Percentiles rank a stretch among this genome's conserved stretches.
phyloP scores from a whole-genome alignment of 2,113 vertebrate genomes.

The Sardina pilchardus region DNA sequence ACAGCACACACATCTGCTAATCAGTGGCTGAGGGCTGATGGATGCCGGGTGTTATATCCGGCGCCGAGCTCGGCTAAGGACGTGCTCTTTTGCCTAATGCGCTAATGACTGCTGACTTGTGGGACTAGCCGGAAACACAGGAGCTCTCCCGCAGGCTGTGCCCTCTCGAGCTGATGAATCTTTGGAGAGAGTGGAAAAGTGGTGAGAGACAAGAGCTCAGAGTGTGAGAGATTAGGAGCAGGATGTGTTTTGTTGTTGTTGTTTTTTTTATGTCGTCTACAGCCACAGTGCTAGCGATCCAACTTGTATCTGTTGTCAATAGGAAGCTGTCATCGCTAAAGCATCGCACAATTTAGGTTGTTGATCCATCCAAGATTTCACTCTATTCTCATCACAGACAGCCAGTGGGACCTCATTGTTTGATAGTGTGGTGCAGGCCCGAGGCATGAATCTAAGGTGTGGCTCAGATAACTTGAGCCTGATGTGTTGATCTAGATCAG shows the following conservation, averaged over 20 bases:
- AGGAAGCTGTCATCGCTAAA: not conserved
- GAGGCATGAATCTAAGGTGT: not conserved
- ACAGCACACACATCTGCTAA: slow-evolving; percentile 14
- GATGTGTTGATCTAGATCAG: not conserved
- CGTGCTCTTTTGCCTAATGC: slow-evolving; percentile 9
- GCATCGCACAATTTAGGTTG: not conserved
- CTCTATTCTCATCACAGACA: not conserved
- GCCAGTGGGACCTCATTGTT: not conserved
- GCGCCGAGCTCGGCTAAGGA: not conserved
- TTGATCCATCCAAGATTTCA: not conserved
- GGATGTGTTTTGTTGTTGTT: not conserved
- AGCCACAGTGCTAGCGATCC: not conserved
- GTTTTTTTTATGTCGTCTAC: not conserved
- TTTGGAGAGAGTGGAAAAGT: not conserved
- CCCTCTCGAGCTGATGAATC: not conserved
- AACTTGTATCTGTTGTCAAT: not conserved
- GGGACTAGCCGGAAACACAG: not conserved
- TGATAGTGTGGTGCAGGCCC: not conserved
- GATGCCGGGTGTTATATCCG: not conserved
- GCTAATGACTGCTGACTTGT: not conserved
- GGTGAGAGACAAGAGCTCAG: not conserved
- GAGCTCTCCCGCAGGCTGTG: not conserved
- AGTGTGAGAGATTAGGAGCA: not conserved
- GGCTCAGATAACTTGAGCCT: not conserved
- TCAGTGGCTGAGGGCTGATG: slow-evolving; percentile 6